Conservation (phyloP, 1,140 invertebrate species). For the Physella acuta region DNA sequence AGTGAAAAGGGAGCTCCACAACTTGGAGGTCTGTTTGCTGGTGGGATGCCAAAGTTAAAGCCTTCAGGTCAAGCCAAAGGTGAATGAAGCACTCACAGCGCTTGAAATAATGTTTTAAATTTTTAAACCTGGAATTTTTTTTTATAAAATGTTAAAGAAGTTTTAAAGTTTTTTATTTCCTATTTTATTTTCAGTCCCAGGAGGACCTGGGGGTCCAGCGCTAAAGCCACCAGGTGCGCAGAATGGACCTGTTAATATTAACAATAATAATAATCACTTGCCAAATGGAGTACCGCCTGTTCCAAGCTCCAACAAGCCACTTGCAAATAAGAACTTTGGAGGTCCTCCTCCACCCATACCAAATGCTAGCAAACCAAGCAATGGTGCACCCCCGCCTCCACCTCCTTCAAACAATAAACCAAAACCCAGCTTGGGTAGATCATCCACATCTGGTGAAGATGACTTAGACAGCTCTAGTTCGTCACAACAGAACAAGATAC, state of each 20-base stretch:
- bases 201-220: slow-evolving; percentile 17
- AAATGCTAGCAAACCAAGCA: not conserved
- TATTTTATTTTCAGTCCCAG: not conserved
- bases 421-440: no score
- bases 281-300: slow-evolving; percentile 2
- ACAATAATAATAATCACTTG: not conserved
- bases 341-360: slow-evolving; percentile 6
- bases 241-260: slow-evolving; percentile 6
- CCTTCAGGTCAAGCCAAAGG: slow-evolving; percentile 18
- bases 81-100: no score
- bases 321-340: not conserved
- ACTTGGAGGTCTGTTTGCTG: slow-evolving; percentile 20
- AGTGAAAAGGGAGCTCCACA: not conserved
- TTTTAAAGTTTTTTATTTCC: not conserved
- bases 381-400: not conserved
- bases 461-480: no score
- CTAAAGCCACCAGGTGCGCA: slow-evolving; percentile 13
- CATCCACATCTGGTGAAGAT: no score
- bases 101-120: no score
- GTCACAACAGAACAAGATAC: not conserved
- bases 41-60: slow-evolving; percentile 20
- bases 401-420: not conserved
- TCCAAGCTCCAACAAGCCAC: slow-evolving; percentile 17
- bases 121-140: not conserved
- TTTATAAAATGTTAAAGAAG: not conserved